Base-by-base conservation (phyloP, 2,888 invertebrate genomes). In the Parnassius apollo region DNA sequence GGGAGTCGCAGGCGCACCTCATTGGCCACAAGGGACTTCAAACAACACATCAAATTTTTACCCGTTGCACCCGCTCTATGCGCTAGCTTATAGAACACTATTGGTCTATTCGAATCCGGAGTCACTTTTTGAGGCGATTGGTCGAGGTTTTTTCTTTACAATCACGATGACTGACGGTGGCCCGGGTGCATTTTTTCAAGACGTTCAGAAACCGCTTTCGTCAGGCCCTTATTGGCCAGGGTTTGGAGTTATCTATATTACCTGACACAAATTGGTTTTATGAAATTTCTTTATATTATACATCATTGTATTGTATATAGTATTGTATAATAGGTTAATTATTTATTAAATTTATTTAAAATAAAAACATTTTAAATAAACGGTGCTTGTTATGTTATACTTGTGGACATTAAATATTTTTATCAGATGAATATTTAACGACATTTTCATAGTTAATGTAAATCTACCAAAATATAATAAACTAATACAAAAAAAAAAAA, bases 61-160 rank as follows among this genome's bases (percentile, higher is more conserved):
- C 50, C 75, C 66, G 67, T 59, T 75, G 75, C 75, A 75, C 70
- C 58, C 68, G 60, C 57, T 42, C 65, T 59, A 67, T 66, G 69
- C 65, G 65, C 68, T 63, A 59, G 65, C 64, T 76, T 77, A 75
- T 78, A 78, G 80, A 76, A 70, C 68, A 69, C 76, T 74, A 78
- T 80, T 78, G 78, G 77, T 69, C 78, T 80, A 80, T 78, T 68
- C 70, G 59, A 71, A 70, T 69, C 70, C 70, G 65, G 66, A 70
- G 70, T 70, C 67, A 65, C 66, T 65, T 71, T 62, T 62, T 54
- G 45, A 57, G 57, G 59, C 66, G 66, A 70, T 71, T 71, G 71
- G 71, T 65, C 65, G 65, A 63, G 55, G 51, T 55, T 61, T 65
- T 65, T 59, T 45, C 57, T 52, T 63, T 59, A 22, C 44, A 60